A percentile compares a stretch with the other conserved stretches of the same genome.
Evolutionary conservation across 2,113 vertebrate genomes (phyloP).

Genomic region (Hymenochirus boettgeri): DNA sequence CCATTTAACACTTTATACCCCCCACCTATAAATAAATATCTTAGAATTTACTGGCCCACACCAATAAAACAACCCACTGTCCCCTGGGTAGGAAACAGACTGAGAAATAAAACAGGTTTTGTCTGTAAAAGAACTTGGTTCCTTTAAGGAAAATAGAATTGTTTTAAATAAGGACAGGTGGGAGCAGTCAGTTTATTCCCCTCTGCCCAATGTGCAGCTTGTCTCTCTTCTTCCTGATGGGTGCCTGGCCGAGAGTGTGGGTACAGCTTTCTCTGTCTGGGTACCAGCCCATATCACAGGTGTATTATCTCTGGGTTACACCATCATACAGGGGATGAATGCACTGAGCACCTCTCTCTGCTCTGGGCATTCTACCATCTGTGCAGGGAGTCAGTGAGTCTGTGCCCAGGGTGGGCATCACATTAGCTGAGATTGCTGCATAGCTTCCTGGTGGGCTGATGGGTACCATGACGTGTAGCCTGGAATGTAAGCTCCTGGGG

Average conservation of each 20-base stretch:
- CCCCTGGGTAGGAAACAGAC: not conserved
- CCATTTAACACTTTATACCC: no score
- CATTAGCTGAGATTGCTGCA: slow-evolving; percentile 98
- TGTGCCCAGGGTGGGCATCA: slow-evolving; percentile 62
- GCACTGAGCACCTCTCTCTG: slow-evolving; percentile 47
- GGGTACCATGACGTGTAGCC: slow-evolving; percentile 98
- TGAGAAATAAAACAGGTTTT: not conserved
- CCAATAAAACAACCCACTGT: not conserved
- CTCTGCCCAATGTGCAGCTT: slow-evolving; percentile 39
- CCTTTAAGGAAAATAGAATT: slow-evolving; percentile 8
- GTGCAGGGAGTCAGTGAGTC: slow-evolving; percentile 43
- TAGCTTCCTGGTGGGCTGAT: slow-evolving; percentile 95
- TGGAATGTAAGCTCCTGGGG: slow-evolving; percentile 88
- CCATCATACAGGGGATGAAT: slow-evolving; percentile 41
- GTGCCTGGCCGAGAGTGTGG: slow-evolving; percentile 50
- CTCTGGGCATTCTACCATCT: not conserved
- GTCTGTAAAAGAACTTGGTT: not conserved
- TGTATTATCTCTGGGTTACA: slow-evolving; percentile 54
- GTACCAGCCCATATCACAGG: slow-evolving; percentile 65
- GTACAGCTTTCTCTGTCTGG: slow-evolving; percentile 61
- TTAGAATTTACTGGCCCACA: slow-evolving; percentile 11
- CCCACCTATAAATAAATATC: slow-evolving; percentile 18
- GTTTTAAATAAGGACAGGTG: slow-evolving; percentile 63
- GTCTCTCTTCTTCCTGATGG: slow-evolving; percentile 38
- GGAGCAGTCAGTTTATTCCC: slow-evolving; percentile 56